Evolutionary conservation across 2,888 invertebrate species (phyloP).

Genomic region (Leistus spinibarbis): DNA sequence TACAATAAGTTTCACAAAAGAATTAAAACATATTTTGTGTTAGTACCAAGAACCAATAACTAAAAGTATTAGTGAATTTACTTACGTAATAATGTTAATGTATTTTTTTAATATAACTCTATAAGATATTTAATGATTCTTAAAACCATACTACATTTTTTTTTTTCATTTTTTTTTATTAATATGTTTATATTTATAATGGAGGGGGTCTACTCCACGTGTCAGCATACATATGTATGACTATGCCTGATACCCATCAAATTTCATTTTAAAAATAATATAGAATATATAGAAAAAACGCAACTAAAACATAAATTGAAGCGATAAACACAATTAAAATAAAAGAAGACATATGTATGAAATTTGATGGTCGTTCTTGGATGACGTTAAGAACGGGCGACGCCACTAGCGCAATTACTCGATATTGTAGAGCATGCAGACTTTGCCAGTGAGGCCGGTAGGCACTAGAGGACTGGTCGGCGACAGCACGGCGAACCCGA

Average conservation of each 20-base stretch:
- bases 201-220: slow-evolving; percentile 35
- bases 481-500: slow-evolving; percentile 89
- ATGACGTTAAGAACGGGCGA: background rate
- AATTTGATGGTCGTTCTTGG: slow-evolving; percentile 48
- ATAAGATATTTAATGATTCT: background rate
- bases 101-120: background rate
- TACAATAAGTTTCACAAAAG: slow-evolving; percentile 22
- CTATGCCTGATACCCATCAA: background rate
- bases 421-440: slow-evolving; percentile 58
- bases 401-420: slow-evolving; percentile 48
- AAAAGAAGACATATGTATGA: slow-evolving; percentile 44
- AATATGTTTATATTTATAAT: slow-evolving; percentile 6
- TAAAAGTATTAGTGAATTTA: slow-evolving; percentile 23
- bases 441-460: slow-evolving; percentile 57
- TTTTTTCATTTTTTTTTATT: slow-evolving; percentile 28
- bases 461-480: slow-evolving; percentile 81
- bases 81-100: background rate
- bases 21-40: background rate
- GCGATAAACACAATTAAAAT: background rate
- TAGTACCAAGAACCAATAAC: slow-evolving; percentile 32
- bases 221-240: background rate
- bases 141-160: background rate
- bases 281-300: background rate
- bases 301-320: background rate
- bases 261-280: background rate